A percentile compares a stretch with the other conserved stretches of the same genome.
Conservation (phyloP, 1,140 invertebrate species). For the Bombus fervidus region DNA sequence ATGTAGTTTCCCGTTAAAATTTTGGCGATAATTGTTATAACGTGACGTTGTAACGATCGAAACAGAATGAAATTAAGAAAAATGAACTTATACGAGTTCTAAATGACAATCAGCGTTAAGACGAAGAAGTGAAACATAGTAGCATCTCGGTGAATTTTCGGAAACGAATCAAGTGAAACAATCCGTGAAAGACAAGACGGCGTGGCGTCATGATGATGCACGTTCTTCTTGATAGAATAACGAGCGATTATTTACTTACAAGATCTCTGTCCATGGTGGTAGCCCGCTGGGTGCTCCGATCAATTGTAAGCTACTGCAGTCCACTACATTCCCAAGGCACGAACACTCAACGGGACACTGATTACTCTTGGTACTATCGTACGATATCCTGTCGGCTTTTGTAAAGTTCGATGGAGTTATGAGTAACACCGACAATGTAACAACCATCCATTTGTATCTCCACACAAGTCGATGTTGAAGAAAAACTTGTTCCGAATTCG, state of each 20-base stretch:
- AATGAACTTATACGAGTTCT: background rate
- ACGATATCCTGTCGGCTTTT: constrained; percentile 14
- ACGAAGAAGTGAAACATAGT: background rate
- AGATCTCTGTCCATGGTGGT: constrained; percentile 78
- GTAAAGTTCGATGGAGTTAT: constrained; percentile 21
- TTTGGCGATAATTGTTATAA: background rate
- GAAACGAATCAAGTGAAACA: background rate
- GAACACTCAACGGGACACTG: constrained; percentile 78
- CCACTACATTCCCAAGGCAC: constrained; percentile 77
- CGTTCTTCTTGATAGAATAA: constrained; percentile 24
- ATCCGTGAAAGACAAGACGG: background rate
- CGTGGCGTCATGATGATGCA: background rate
- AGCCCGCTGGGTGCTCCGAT: constrained; percentile 77
- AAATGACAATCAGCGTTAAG: background rate
- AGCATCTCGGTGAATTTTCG: background rate
- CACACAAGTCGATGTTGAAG: constrained; percentile 21
- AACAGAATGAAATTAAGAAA: background rate
- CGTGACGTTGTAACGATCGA: background rate
- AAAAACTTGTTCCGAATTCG: constrained; percentile 44
- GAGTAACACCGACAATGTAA: constrained; percentile 11
- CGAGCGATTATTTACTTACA: constrained; percentile 73
- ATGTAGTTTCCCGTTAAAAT: constrained; percentile 10
- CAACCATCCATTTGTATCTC: constrained; percentile 9
- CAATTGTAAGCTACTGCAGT: constrained; percentile 75
- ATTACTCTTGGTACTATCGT: constrained; percentile 37